Percentiles rank a stretch among this genome's conserved stretches.
These are phyloP conservation scores for Nephotettix cincticeps DNA, from an alignment of 1,140 invertebrate species.

Conservation along the genomic window DNA sequence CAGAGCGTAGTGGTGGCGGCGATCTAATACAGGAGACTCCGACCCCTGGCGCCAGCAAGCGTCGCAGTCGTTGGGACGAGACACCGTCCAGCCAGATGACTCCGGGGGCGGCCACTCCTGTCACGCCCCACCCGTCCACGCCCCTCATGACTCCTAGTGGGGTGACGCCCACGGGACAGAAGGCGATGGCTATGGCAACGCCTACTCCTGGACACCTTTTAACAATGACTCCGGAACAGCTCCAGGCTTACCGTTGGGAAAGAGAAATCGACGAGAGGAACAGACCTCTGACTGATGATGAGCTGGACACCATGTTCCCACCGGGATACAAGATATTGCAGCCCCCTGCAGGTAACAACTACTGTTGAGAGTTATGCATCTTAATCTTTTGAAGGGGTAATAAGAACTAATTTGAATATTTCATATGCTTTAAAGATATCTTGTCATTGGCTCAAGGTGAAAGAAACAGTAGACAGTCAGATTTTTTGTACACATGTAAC, in stretches of 20 bases:
- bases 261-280: slow-evolving; percentile 98
- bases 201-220: slow-evolving; percentile 93
- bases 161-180: slow-evolving; percentile 89
- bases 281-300: slow-evolving; percentile 93
- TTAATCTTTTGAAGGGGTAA: too few relatives aligned
- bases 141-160: slow-evolving; percentile 58
- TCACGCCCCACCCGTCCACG: slow-evolving; percentile 65
- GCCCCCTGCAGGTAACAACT: slow-evolving; percentile 77
- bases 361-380: too few relatives aligned
- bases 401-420: too few relatives aligned
- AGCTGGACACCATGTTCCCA: slow-evolving; percentile 96
- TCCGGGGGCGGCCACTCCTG: slow-evolving; percentile 57
- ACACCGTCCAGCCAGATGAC: slow-evolving; percentile 65
- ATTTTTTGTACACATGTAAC: too few relatives aligned
- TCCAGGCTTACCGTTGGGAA: slow-evolving; percentile 98
- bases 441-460: too few relatives aligned
- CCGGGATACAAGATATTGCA: slow-evolving; percentile 97
- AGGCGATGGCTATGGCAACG: slow-evolving; percentile 97
- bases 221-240: slow-evolving; percentile 98
- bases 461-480: too few relatives aligned
- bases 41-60: slow-evolving; percentile 90
- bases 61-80: slow-evolving; percentile 95
- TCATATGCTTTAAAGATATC: too few relatives aligned
- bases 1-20: slow-evolving; percentile 71
- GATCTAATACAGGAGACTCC: slow-evolving; percentile 83